A percentile compares a stretch with the other conserved stretches of the same genome.
Conservation (phyloP, 92 coral and sea anemone genomes). For the Pocillopora grandis region DNA sequence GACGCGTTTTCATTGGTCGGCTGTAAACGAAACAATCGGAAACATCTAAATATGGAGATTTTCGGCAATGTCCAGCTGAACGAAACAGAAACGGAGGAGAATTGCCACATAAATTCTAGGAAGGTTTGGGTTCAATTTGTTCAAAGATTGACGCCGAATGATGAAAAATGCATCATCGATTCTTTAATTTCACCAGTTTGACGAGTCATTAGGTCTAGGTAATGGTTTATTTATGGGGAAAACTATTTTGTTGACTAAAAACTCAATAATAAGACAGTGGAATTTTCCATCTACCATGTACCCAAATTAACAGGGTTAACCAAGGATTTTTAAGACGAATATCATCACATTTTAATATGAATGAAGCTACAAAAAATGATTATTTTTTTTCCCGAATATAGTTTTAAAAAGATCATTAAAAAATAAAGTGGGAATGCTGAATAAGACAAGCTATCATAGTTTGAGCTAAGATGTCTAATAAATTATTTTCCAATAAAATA, state of each 20-base stretch:
- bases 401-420: background rate
- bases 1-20: constrained; percentile 82
- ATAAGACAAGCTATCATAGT: too few relatives aligned
- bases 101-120: constrained; percentile 14
- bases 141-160: background rate
- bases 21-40: constrained; percentile 38
- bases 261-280: background rate
- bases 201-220: background rate
- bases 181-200: background rate
- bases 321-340: background rate
- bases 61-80: constrained; percentile 62
- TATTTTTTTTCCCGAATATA: background rate
- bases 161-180: background rate
- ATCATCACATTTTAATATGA: background rate
- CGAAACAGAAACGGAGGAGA: constrained; percentile 33
- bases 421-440: too few relatives aligned
- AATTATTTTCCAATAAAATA: too few relatives aligned
- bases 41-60: constrained; percentile 63
- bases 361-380: background rate
- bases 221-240: background rate
- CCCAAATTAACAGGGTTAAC: background rate
- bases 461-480: too few relatives aligned
- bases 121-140: background rate
- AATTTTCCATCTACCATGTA: background rate
- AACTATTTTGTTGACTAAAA: background rate